phyloP scores from a whole-genome alignment of 2,113 vertebrate species.

The Amphilophus citrinellus region DNA sequence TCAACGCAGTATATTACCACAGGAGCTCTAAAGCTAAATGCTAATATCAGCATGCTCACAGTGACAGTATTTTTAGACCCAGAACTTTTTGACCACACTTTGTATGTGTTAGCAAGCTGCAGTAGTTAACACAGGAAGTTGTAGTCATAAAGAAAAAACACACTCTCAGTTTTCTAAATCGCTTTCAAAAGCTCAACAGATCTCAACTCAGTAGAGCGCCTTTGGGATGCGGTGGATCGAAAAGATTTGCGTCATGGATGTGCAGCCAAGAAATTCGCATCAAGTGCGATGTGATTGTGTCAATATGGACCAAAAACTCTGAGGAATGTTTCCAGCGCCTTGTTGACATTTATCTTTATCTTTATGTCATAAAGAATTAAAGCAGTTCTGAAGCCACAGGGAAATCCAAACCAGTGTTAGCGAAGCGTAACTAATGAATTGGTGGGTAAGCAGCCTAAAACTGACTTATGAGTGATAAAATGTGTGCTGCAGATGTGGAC shows the following conservation, averaged over 20 bases:
- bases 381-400: neutral
- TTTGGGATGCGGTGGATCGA: neutral
- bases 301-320: neutral
- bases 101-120: neutral
- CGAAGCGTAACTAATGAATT: neutral
- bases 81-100: neutral
- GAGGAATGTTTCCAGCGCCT: neutral
- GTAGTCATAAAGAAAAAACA: neutral
- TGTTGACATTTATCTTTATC: neutral
- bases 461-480: too few species aligned
- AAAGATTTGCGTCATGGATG: neutral
- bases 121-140: neutral
- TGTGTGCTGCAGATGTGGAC: neutral
- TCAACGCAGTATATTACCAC: neutral
- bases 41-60: neutral
- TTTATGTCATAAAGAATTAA: neutral
- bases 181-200: neutral
- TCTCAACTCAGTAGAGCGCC: neutral
- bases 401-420: neutral
- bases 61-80: neutral
- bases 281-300: neutral
- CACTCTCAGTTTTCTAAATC: neutral
- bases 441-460: neutral
- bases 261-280: neutral
- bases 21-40: neutral